Percentiles rank a stretch among this genome's conserved stretches.
These are phyloP conservation scores for Phyto melanocephala DNA, from an alignment of 2,888 invertebrate genomes.

Conservation along the genomic window DNA sequence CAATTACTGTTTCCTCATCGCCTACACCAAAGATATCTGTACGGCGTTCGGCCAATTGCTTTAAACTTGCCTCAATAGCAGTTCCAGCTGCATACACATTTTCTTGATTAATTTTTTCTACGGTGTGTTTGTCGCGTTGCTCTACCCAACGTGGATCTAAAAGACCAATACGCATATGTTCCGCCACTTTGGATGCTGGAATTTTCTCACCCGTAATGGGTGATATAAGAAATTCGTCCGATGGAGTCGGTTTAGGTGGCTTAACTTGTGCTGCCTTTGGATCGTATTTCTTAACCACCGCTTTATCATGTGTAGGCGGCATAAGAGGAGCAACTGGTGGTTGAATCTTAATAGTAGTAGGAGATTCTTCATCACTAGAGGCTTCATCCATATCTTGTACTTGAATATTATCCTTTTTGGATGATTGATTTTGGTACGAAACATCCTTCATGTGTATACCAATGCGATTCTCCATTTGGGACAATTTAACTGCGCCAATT, in stretches of 20 bases:
- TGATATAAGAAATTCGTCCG: conserved; percentile 96
- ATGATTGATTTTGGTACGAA: conserved; percentile 74
- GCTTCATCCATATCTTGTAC: conserved; percentile 97
- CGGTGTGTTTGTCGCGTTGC: conserved; percentile 95
- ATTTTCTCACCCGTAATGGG: conserved; percentile 99
- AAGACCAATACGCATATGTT: conserved; percentile 98
- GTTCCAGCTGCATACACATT: conserved; percentile 82
- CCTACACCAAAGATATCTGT: conserved; percentile 99
- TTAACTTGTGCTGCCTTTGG: conserved; percentile 88
- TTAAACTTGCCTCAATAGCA: conserved; percentile 97
- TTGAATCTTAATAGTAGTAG: conserved; percentile 77
- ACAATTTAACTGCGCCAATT: conserved; percentile 79
- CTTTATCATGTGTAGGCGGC: conserved; percentile 94
- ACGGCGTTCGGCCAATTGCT: conserved; percentile 97
- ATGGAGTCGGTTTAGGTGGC: conserved; percentile 82
- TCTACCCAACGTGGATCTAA: conserved; percentile 99
- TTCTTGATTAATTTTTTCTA: conserved; percentile 95
- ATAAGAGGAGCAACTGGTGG: conserved; percentile 82
- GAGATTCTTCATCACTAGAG: conserved; percentile 85
- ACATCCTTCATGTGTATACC: conserved; percentile 79
- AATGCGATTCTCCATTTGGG: conserved; percentile 84
- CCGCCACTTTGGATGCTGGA: conserved; percentile 97
- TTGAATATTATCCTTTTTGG: conserved; percentile 80
- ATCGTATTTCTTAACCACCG: conserved; percentile 98
- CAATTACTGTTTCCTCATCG: conserved; percentile 98